Conservation (phyloP, 2,113 vertebrate genomes). For the Bostrychus sinensis region DNA sequence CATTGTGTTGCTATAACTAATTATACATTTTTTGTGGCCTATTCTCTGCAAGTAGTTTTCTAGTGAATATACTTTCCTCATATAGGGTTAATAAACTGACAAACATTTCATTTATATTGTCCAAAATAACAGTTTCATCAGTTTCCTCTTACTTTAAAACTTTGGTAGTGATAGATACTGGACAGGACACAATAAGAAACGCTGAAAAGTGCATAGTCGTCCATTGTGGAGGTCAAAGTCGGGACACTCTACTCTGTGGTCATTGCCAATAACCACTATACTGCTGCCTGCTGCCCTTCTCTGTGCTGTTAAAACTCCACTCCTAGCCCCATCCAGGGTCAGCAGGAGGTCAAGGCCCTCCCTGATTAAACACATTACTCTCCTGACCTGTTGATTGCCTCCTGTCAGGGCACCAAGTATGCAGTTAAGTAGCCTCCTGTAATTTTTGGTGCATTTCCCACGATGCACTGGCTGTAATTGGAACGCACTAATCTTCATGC, state of each 20-base stretch:
- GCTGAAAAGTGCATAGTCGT: too few species aligned
- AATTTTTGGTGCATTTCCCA: constrained; percentile 3
- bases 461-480: constrained; percentile 34
- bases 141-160: neutral
- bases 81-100: neutral
- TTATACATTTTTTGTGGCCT: too few species aligned
- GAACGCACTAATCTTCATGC: constrained; percentile 25
- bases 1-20: too few species aligned
- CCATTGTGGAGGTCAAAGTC: neutral
- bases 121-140: neutral
- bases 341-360: neutral
- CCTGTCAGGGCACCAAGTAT: neutral
- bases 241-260: neutral
- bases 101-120: neutral
- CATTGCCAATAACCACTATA: neutral
- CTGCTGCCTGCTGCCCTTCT: neutral
- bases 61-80: neutral
- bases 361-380: constrained; percentile 6
- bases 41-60: too few species aligned
- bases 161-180: too few species aligned
- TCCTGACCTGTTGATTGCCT: constrained; percentile 7
- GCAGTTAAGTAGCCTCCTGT: neutral
- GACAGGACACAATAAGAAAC: too few species aligned
- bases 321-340: neutral
- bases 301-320: neutral